Conservation (phyloP, 2,888 invertebrate species). For the Thecocarcelia acutangulata region DNA sequence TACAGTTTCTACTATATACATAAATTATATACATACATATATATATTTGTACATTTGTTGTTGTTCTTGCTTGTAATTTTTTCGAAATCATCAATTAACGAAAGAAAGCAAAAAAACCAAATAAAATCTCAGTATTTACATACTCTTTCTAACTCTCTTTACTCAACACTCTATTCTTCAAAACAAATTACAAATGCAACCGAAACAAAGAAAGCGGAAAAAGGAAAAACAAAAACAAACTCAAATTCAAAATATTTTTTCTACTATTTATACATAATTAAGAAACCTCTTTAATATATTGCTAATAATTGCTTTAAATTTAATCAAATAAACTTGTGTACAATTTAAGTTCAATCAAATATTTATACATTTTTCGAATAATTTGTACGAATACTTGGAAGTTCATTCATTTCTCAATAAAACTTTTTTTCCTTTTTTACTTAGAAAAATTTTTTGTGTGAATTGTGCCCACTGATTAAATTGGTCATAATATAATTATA, state of each 20-base stretch:
- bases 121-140: constrained; percentile 65
- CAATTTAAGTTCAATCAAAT: constrained; percentile 58
- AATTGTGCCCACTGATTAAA: constrained; percentile 60
- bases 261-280: constrained; percentile 67
- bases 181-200: constrained; percentile 57
- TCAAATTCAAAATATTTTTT: constrained; percentile 65
- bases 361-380: constrained; percentile 12
- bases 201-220: constrained; percentile 28
- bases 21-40: not conserved
- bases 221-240: constrained; percentile 46
- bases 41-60: constrained; percentile 69
- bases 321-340: constrained; percentile 60
- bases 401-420: constrained; percentile 37
- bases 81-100: constrained; percentile 67
- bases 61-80: constrained; percentile 70
- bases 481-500: constrained; percentile 56
- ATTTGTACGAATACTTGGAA: constrained; percentile 36
- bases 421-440: constrained; percentile 32
- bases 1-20: constrained; percentile 67
- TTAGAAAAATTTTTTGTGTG: constrained; percentile 53
- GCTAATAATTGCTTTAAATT: constrained; percentile 70
- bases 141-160: constrained; percentile 53
- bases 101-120: constrained; percentile 33
- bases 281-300: constrained; percentile 61
- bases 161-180: constrained; percentile 57